phyloP scores from a whole-genome alignment of 1,140 invertebrate genomes.

The Lepidurus apus region DNA sequence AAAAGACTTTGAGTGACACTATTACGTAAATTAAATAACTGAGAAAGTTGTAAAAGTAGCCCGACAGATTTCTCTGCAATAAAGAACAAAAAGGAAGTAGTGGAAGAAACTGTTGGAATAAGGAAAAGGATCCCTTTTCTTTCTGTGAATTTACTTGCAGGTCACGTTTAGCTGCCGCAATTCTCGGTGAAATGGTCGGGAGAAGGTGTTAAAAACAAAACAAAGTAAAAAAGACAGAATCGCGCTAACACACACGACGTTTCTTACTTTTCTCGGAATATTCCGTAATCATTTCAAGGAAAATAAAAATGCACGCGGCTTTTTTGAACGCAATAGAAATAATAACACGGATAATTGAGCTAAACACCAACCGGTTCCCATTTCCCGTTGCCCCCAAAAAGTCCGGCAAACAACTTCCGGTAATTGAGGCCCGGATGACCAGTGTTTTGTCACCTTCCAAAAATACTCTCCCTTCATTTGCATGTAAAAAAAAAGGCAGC shows the following conservation, averaged over 20 bases:
- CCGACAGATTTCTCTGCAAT: too few relatives aligned
- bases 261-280: neutral
- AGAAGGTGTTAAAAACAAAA: neutral
- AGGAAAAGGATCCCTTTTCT: too few relatives aligned
- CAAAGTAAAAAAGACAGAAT: neutral
- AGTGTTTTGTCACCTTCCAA: neutral
- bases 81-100: too few relatives aligned
- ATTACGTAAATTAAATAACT: too few relatives aligned
- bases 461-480: neutral
- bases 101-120: too few relatives aligned
- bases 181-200: neutral
- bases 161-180: neutral
- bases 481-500: neutral
- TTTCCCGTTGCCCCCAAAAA: neutral
- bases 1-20: too few relatives aligned
- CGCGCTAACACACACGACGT: neutral
- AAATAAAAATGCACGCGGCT: neutral
- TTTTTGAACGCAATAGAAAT: neutral
- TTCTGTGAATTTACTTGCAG: neutral
- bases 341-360: neutral
- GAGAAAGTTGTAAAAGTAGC: too few relatives aligned
- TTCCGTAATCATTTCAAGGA: neutral
- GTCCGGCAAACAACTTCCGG: neutral
- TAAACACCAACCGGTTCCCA: neutral
- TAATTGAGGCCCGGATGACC: neutral